phyloP scores from a whole-genome alignment of 2,888 invertebrate genomes.

The Napeogenes inachia region DNA sequence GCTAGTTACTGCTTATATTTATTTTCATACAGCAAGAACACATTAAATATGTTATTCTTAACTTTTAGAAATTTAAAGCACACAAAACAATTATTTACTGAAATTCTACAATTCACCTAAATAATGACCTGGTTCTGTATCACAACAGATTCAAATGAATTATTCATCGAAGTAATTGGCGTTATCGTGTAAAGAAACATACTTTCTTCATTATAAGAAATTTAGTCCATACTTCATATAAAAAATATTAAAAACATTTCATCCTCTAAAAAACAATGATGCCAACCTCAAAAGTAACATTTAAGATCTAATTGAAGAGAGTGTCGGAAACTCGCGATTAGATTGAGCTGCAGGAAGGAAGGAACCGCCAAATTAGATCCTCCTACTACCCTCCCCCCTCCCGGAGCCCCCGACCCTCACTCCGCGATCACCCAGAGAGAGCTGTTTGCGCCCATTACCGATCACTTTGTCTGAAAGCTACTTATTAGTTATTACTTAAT shows the following conservation, averaged over 20 bases:
- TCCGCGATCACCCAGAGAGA: slow-evolving; percentile 50
- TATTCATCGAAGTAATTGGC: too few species aligned
- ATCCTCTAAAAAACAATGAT: background rate
- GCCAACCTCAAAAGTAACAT: background rate
- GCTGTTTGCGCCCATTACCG: slow-evolving; percentile 66
- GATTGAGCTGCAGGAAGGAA: slow-evolving; percentile 60
- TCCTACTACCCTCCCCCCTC: slow-evolving; percentile 44
- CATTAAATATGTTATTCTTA: too few species aligned
- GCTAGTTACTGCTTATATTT: too few species aligned
- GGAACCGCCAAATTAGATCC: slow-evolving; percentile 69
- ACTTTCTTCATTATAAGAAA: background rate
- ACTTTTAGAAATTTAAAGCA: too few species aligned
- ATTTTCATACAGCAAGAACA: too few species aligned
- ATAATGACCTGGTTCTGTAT: too few species aligned
- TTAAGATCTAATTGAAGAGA: slow-evolving; percentile 25
- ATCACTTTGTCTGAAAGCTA: slow-evolving; percentile 43
- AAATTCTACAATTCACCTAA: too few species aligned
- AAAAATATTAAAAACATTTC: background rate
- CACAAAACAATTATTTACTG: too few species aligned
- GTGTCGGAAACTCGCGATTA: slow-evolving; percentile 43
- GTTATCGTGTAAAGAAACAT: too few species aligned
- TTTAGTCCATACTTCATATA: background rate
- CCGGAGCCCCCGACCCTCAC: slow-evolving; percentile 42
- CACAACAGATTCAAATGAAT: too few species aligned
- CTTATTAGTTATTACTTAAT: slow-evolving; percentile 11